Evolutionary conservation across 2,888 invertebrate species (phyloP).

Genomic region (Macrophya alboannulata): DNA sequence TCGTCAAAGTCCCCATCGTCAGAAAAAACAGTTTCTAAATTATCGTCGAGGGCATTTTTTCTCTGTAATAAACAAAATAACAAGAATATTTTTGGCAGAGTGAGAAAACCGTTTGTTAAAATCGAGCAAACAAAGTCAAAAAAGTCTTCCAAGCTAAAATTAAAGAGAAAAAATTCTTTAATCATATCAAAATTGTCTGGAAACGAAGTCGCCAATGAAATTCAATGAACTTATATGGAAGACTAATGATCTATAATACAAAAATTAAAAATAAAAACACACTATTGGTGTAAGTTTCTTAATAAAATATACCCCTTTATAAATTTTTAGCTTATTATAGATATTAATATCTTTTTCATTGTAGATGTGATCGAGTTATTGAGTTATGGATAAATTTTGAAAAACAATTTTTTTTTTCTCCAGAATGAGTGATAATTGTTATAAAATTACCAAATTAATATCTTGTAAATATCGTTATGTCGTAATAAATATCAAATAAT

Average conservation of each 20-base stretch:
- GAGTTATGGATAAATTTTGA: neutral
- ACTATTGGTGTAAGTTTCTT: neutral
- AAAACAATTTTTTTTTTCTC: neutral
- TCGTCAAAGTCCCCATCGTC: slow-evolving; percentile 60
- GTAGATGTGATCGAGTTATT: neutral
- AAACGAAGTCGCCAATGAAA: slow-evolving; percentile 17
- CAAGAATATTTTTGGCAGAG: slow-evolving; percentile 62
- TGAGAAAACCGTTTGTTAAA: slow-evolving; percentile 64
- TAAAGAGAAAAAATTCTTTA: slow-evolving; percentile 48
- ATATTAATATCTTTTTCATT: neutral
- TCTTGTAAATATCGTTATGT: slow-evolving; percentile 4
- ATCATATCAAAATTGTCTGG: slow-evolving; percentile 44
- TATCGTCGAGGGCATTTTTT: slow-evolving; percentile 58
- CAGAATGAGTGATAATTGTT: neutral
- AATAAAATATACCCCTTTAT: neutral
- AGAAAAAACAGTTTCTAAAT: slow-evolving; percentile 51
- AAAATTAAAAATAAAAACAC: neutral
- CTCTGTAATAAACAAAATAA: slow-evolving; percentile 67
- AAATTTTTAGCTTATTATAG: neutral
- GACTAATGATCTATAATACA: neutral
- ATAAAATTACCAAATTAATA: neutral
- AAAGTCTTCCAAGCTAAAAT: slow-evolving; percentile 60
- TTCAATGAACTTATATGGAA: neutral
- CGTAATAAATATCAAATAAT: neutral
- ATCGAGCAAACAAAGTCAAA: slow-evolving; percentile 66